Base-by-base conservation (phyloP, 2,888 invertebrate species). In the Eupithecia inturbata region DNA sequence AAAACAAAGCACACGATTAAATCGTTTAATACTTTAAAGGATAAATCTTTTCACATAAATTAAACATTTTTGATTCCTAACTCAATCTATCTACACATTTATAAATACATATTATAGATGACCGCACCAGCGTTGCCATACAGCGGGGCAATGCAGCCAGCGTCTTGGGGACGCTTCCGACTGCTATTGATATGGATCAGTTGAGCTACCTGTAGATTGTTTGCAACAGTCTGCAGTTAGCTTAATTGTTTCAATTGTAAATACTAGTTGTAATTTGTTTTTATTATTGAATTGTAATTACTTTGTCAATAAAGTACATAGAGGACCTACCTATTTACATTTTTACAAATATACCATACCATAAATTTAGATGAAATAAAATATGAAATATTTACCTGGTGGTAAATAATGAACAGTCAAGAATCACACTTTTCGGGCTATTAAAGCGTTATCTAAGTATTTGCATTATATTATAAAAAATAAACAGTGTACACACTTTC, bases 1-100 rank as follows among this genome's bases (percentile, higher is more conserved):
- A 66, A 66, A 36, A 36, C 39, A 41, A 66, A 41, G 2, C 6
- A 14, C 75, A 85, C 88, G 88, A 88, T 86, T 77, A 80, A 80
- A 87, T 88, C 87, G 85, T 82, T 87, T 88, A 85, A 87, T 85
- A 77, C 73, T 73, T 72, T 62, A 70, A 73, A 69, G 67, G 71
- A 78, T 71, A 74, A 76, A 74, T 78, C 60, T 77, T 75, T 78
- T 77, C 66, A 70, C 66, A 68, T 74, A 74, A 76, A 72, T 68
- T 69, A 70, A 77, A 74, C 69, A 63, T 75, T 73, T 53, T 53
- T 68, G 67, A 68, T 63, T 72, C 67, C 66, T 68, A 71, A 39
- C 19, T 28, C 19, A 60, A 41, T 67, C 41, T 72, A 76, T 76
- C 72, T 73, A 74, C 31, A 72, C 45, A 66, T 12, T 26, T 57